phyloP scores from a whole-genome alignment of 2,113 vertebrate species.

The Campylorhamphus procurvoides region DNA sequence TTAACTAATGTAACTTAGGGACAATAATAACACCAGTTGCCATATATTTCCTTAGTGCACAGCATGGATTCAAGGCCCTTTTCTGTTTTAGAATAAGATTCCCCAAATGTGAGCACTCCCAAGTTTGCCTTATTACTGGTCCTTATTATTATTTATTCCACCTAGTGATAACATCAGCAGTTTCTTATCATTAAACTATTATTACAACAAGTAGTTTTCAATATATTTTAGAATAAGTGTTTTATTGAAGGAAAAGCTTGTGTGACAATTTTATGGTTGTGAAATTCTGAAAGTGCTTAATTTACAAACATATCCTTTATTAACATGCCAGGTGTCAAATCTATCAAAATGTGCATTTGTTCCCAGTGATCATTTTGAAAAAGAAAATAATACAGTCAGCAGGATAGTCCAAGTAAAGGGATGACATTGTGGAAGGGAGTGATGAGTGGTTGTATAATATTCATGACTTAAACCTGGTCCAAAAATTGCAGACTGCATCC shows the following conservation, averaged over 20 bases:
- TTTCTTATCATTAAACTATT: not conserved
- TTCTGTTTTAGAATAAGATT: not conserved
- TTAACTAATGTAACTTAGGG: not conserved
- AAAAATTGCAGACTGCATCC: not conserved
- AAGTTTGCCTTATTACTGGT: not conserved
- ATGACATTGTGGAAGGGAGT: not conserved
- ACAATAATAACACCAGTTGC: not conserved
- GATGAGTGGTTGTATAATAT: not conserved
- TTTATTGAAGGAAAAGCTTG: not conserved
- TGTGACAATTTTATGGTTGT: not conserved
- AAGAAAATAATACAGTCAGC: not conserved
- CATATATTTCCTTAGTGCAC: not conserved
- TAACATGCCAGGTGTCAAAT: not conserved
- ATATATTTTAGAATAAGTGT: not conserved
- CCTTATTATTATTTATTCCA: not conserved
- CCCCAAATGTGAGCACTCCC: accelerated
- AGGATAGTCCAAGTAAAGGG: not conserved
- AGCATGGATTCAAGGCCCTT: not conserved
- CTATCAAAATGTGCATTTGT: not conserved
- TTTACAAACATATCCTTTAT: not conserved
- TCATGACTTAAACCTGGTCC: not conserved
- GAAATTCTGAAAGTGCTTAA: not conserved
- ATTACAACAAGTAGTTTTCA: not conserved
- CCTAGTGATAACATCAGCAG: accelerated
- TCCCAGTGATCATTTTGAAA: not conserved